phyloP scores from a whole-genome alignment of 1,140 invertebrate genomes.

The Tetragonula clypearis region DNA sequence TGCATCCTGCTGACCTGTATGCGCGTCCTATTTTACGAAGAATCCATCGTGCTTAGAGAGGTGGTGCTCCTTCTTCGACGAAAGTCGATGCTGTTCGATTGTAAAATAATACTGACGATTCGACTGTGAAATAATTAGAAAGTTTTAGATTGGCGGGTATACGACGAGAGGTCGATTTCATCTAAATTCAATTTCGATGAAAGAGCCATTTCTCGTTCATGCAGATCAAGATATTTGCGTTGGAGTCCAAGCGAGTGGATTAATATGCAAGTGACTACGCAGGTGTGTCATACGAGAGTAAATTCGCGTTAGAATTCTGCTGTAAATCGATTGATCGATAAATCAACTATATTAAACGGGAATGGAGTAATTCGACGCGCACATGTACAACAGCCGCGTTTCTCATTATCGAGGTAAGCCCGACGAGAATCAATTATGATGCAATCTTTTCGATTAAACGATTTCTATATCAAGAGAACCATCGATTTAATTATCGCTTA shows the following conservation, averaged over 20 bases:
- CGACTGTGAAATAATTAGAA: constrained; percentile 5
- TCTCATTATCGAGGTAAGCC: constrained; percentile 53
- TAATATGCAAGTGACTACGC: constrained; percentile 43
- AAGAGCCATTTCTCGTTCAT: constrained; percentile 40
- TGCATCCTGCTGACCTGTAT: background rate
- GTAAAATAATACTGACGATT: background rate
- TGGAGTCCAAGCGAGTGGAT: constrained; percentile 39
- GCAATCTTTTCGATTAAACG: constrained; percentile 41
- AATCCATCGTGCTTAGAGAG: background rate
- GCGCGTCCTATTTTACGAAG: background rate
- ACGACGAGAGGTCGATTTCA: constrained; percentile 33
- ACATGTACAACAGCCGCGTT: background rate
- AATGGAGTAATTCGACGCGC: background rate
- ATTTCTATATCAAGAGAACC: constrained; percentile 22
- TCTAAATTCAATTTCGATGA: constrained; percentile 66
- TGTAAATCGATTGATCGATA: constrained; percentile 5
- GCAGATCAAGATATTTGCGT: constrained; percentile 62
- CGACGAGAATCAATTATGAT: constrained; percentile 16
- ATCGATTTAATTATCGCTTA: constrained; percentile 41
- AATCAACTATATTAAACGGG: constrained; percentile 30
- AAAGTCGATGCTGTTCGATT: background rate
- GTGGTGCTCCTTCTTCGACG: background rate
- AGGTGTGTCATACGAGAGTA: constrained; percentile 29
- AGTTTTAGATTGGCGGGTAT: background rate
- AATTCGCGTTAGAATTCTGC: background rate